Conservation (phyloP, 2,888 invertebrate genomes). For the Campopleginae sp. region DNA sequence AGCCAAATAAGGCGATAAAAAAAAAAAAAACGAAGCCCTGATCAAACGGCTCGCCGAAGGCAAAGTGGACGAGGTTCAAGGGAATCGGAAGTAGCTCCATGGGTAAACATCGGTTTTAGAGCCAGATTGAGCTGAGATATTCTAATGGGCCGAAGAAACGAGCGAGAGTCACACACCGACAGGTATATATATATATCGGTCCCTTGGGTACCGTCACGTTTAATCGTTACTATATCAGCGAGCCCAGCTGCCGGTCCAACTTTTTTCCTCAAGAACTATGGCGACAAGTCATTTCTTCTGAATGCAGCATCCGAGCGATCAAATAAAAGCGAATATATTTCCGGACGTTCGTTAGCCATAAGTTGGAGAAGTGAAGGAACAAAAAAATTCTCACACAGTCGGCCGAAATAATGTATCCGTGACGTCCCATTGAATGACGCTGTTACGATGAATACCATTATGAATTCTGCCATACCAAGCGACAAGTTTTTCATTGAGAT, state of each 20-base stretch:
- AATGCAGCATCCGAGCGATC: constrained; percentile 73
- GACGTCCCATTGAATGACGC: not conserved
- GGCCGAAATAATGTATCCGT: constrained; percentile 1
- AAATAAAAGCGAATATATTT: constrained; percentile 66
- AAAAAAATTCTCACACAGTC: constrained; percentile 21
- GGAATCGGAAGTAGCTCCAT: constrained; percentile 52
- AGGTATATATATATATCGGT: constrained; percentile 63
- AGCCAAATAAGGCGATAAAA: not conserved
- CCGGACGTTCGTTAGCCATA: constrained; percentile 74
- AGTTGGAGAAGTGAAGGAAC: not conserved
- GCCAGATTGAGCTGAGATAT: constrained; percentile 81
- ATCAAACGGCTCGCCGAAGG: constrained; percentile 33
- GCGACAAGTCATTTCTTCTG: constrained; percentile 72
- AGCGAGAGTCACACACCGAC: constrained; percentile 26
- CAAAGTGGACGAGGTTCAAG: constrained; percentile 24
- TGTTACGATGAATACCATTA: not conserved
- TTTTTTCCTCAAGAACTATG: constrained; percentile 77
- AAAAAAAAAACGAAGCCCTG: constrained; percentile 4
- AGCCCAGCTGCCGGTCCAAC: constrained; percentile 77
- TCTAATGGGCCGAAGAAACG: constrained; percentile 79
- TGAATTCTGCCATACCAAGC: not conserved
- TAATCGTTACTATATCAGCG: constrained; percentile 63
- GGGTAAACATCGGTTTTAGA: constrained; percentile 76
- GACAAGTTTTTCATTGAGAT: not conserved
- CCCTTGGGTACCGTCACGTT: constrained; percentile 78